Evolutionary conservation across 2,113 vertebrate genomes (phyloP).

Genomic region (Hydrochoerus hydrochaeris): DNA sequence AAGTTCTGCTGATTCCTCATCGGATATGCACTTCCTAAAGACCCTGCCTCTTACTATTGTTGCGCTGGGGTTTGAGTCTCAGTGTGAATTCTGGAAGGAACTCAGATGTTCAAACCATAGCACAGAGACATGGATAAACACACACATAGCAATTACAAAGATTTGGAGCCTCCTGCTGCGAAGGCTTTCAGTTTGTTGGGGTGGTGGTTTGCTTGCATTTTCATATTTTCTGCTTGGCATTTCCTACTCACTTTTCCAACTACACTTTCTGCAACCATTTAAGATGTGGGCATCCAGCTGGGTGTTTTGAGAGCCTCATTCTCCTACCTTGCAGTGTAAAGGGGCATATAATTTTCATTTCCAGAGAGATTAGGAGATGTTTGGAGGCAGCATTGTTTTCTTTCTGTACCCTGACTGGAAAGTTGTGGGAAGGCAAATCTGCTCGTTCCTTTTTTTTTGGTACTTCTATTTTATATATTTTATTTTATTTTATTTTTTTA

Average conservation of each 20-base stretch:
- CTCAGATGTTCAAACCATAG: neutral
- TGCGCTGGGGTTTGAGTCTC: neutral
- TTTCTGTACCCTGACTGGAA: neutral
- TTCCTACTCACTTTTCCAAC: neutral
- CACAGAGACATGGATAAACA: neutral
- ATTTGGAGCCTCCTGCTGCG: neutral
- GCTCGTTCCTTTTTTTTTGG: no score
- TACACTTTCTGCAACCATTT: neutral
- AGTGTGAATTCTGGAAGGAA: neutral
- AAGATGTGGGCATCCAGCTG: neutral
- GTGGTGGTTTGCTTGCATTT: neutral
- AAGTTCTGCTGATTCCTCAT: neutral
- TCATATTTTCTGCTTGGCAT: neutral
- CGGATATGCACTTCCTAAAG: neutral
- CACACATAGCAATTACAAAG: neutral
- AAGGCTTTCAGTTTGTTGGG: neutral
- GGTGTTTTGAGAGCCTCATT: neutral
- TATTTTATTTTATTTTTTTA: no score
- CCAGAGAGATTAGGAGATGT: neutral
- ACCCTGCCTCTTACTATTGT: no score
- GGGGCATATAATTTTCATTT: neutral
- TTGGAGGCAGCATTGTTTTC: neutral
- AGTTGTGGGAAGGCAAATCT: neutral
- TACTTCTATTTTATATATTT: no score
- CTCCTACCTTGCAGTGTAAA: neutral